Base-by-base conservation (phyloP, 2,888 invertebrate genomes). In the Cataglyphis rosenhaueri region DNA sequence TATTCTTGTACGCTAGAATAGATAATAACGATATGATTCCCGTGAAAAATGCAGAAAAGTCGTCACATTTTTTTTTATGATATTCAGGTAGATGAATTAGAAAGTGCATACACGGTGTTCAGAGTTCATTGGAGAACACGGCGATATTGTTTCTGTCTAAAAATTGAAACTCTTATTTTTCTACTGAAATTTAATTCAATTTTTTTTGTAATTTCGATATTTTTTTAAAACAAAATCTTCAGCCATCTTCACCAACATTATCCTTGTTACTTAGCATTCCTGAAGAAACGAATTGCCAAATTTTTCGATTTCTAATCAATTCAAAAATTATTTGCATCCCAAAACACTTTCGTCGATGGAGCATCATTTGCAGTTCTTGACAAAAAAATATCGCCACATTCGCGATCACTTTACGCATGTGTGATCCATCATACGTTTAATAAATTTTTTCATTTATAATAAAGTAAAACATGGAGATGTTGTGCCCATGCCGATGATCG, bases 401-500 rank as follows among this genome's bases (percentile, higher is more conserved):
- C 41, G 44, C n/a, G 5, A 35, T 29, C 64, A 25, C 32, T 29
- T 21, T 21, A 5, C 29, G 21, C 21, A 21, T 18, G 18, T 38
- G 18, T 70, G 44, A 41, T 41, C n/a, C 18, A 12, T 12, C 12
- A 44, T 44, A 44, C 18, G 57, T 57, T 78, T 25, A 9, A 15
- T 9, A 57, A 57, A n/a, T 38, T 21, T 32, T 59, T 44, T 18
- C 44, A 71, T 35, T 79, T 8, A 59, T 44, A 66, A 41, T 15
- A 32, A 79, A 61, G 48, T 52, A 44, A 61, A 41, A 70, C 59
- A 59, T 79, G 78, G 25, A 79, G 15, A 79, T 59, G 32, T 78
- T 59, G 78, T 79, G 78, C 78, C 71, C 78, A 79, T 79, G 78
- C 71, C 78, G 71, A 79, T 79, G 71, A 44, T 59, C 35, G 70